Evolutionary conservation across 2,888 invertebrate genomes (phyloP).

Genomic region (Limnephilus rhombicus): DNA sequence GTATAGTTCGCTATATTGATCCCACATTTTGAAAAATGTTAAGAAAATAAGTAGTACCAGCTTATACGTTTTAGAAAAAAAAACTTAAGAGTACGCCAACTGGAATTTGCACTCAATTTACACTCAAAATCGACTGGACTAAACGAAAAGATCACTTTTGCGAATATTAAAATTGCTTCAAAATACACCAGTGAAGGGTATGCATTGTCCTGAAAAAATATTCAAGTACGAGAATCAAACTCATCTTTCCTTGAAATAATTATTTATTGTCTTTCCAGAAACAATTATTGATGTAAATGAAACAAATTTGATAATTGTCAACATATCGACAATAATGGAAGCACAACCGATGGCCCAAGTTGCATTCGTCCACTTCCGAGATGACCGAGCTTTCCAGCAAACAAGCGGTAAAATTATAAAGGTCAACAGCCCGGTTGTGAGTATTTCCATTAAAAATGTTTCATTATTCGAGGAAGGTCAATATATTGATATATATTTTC

Average conservation of each 20-base stretch:
- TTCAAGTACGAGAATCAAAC: too few species aligned
- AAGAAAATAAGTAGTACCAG: too few species aligned
- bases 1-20: too few species aligned
- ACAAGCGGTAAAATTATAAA: slow-evolving; percentile 73
- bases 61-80: too few species aligned
- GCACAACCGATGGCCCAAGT: slow-evolving; percentile 70
- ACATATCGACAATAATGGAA: slow-evolving; percentile 71
- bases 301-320: slow-evolving; percentile 67
- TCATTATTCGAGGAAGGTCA: slow-evolving; percentile 68
- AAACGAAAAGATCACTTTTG: too few species aligned
- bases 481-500: slow-evolving; percentile 74
- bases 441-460: slow-evolving; percentile 70
- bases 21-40: too few species aligned
- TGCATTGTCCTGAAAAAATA: too few species aligned
- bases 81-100: too few species aligned
- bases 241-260: not conserved
- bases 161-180: not conserved
- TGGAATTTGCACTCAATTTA: too few species aligned
- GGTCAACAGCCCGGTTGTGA: not conserved
- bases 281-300: not conserved
- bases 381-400: slow-evolving; percentile 73
- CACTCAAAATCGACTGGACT: too few species aligned
- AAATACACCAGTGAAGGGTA: too few species aligned
- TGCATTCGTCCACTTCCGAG: slow-evolving; percentile 76
- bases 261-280: not conserved